These are phyloP conservation scores for Nemopilema nomurai DNA, from an alignment of 30 jellyfish, hydroid and myxozoan species.

Conservation along the genomic window DNA sequence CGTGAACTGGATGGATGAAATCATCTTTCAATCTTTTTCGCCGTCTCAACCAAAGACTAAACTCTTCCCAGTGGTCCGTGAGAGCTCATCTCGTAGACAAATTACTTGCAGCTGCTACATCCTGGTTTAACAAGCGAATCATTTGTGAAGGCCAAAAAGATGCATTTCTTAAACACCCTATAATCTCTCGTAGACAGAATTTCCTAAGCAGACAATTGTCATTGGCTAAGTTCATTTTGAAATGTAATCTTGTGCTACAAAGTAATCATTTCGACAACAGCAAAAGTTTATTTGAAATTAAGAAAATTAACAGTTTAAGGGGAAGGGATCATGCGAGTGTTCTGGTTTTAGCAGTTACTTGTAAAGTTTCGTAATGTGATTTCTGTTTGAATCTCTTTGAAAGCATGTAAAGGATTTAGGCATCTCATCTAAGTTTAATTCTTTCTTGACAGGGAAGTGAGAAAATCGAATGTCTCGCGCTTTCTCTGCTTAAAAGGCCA, in stretches of 20 bases:
- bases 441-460: too few relatives aligned
- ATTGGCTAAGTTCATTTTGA: not conserved
- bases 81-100: not conserved
- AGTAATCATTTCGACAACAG: not conserved
- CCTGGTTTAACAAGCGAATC: not conserved
- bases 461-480: too few relatives aligned
- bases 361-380: not conserved
- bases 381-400: not conserved
- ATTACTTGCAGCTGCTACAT: not conserved
- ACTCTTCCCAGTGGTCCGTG: not conserved
- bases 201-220: not conserved
- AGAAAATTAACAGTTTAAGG: not conserved
- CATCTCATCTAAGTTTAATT: too few relatives aligned
- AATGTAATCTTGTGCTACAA: not conserved
- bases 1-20: not conserved
- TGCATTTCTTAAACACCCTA: not conserved
- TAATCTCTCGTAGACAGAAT: not conserved
- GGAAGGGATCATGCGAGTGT: not conserved
- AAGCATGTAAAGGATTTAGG: too few relatives aligned
- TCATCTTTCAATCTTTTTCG: not conserved
- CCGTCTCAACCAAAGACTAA: not conserved
- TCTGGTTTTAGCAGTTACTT: not conserved
- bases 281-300: not conserved
- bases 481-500: too few relatives aligned
- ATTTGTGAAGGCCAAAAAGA: not conserved